phyloP scores from a whole-genome alignment of 2,113 vertebrate species.

The Gallinago paraguaiae region DNA sequence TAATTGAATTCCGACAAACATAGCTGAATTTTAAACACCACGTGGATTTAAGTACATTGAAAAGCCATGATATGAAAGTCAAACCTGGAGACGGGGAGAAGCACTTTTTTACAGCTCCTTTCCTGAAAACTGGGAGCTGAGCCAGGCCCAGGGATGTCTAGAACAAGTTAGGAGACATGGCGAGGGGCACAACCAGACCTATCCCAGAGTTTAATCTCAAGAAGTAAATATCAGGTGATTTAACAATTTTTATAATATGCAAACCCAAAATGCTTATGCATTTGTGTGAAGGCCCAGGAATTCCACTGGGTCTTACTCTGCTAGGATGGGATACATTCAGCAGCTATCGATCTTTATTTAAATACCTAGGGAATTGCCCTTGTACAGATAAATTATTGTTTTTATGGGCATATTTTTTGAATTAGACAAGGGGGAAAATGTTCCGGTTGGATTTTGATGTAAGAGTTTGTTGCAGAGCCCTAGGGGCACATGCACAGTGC shows the following conservation, averaged over 20 bases:
- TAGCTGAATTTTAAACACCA: constrained; percentile 63
- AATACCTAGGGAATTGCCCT: not conserved
- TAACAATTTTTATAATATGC: not conserved
- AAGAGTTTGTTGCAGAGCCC: constrained; percentile 15
- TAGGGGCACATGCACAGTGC: not conserved
- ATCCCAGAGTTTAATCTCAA: not conserved
- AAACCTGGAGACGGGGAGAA: not conserved
- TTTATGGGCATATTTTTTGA: constrained; percentile 33
- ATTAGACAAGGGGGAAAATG: constrained; percentile 40
- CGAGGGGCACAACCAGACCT: not conserved
- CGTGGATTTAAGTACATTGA: not conserved
- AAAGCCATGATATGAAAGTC: constrained; percentile 10
- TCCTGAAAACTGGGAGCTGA: not conserved
- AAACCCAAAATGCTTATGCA: not conserved
- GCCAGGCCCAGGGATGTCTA: not conserved
- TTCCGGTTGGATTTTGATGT: constrained; percentile 13
- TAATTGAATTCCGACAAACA: constrained; percentile 72
- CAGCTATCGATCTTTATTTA: constrained; percentile 1
- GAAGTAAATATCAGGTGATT: not conserved
- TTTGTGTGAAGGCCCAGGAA: not conserved
- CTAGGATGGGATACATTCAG: not conserved
- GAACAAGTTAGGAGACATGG: not conserved
- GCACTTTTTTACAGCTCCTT: not conserved
- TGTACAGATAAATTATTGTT: not conserved
- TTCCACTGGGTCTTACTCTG: not conserved